Conservation (phyloP, 2,113 vertebrate genomes). For the Oenanthe melanoleuca region DNA sequence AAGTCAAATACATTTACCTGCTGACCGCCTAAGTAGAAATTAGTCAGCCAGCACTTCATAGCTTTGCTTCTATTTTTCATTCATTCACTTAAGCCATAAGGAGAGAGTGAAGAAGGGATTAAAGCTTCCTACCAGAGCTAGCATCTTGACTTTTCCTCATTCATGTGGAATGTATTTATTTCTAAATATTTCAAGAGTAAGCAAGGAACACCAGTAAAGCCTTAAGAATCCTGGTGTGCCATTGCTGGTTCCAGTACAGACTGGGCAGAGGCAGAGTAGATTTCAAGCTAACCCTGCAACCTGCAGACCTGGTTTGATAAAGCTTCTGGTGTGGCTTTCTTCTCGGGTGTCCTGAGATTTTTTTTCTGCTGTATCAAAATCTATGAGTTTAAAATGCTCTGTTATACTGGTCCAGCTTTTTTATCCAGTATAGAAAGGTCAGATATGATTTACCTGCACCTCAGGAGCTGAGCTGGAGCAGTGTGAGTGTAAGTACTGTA, state of each 20-base stretch:
- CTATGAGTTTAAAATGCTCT: background rate
- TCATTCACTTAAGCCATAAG: background rate
- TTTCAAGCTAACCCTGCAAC: background rate
- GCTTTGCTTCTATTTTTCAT: background rate
- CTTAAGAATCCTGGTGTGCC: background rate
- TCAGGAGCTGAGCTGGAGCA: background rate
- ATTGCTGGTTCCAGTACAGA: background rate
- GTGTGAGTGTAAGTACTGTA: background rate
- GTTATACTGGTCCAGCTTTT: background rate
- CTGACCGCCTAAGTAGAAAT: background rate
- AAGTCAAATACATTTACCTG: background rate
- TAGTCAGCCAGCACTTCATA: background rate
- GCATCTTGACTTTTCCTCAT: background rate
- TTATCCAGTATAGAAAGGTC: background rate
- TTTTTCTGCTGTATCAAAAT: background rate
- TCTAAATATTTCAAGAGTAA: background rate
- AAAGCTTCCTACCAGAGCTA: background rate
- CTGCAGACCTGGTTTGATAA: background rate
- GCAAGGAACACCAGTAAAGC: background rate
- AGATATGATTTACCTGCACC: background rate
- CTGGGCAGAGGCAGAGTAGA: background rate
- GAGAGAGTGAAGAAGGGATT: background rate
- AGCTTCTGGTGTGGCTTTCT: background rate
- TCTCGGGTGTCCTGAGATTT: background rate
- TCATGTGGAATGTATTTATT: background rate